Evolutionary conservation across 2,797 vertebrate species (phyloP), one percentile per base, ranked within the genome.

Genomic region (Spheniscus humboldti): DNA sequence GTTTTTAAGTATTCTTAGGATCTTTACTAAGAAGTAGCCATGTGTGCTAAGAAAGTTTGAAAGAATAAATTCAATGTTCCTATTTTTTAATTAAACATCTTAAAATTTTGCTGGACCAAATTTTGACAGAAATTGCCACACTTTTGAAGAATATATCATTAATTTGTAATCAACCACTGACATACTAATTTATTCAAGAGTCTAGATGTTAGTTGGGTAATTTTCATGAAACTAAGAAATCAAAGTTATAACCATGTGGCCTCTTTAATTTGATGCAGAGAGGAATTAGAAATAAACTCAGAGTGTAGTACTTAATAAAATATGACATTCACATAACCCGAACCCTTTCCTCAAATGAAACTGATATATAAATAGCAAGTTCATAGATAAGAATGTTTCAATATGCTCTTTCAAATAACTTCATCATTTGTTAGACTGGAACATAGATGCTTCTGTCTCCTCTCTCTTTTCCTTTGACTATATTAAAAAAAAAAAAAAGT

Each of bases 161-260:
- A 93, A 95, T 96, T 84, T 96, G 74, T 93, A 96, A 97, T 96
- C 94, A 97, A 67, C 13, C 90, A 91, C 7, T 91, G 94, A 94
- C 90, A 95, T 86, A 92, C 77, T 94, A 73, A 96, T 97, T 97
- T 97, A 86, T 96, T 97, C 82, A 95, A 94, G 82, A 96, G 47
- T 94, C 82, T 96, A 98, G 97, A 89, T 98, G 95, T 96, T 97
- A 66, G 80, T 71, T 90, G 76, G 64, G n/a, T 93, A 97, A 97
- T 97, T 97, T 97, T 97, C 81, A 95, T 94, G 92, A 97, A 97
- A 96, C 97, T 97, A 97, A 97, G 92, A 96, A 98, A 97, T 97
- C 89, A 93, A 93, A 97, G 74, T 94, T 97, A 88, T 92, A 97
- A 92, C 86, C 88, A 94, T 96, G 96, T 97, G 93, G 33, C 83